Evolutionary conservation across 2,113 vertebrate genomes (phyloP), one percentile per base, ranked within the genome.

Genomic region (Meriones unguiculatus): DNA sequence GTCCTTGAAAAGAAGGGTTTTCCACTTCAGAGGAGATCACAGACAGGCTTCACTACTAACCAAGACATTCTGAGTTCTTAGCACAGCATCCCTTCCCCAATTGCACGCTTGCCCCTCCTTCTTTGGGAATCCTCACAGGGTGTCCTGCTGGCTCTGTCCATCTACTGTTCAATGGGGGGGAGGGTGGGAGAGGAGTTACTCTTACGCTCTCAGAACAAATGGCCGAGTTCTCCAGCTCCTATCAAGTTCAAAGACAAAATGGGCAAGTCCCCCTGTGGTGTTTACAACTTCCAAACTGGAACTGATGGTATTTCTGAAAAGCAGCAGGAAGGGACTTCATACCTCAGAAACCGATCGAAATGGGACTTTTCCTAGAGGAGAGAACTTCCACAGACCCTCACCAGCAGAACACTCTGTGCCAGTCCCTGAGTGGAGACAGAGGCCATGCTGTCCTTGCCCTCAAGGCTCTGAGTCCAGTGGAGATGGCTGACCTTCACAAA

Each of bases 1-100:
- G 78, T 87, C 87, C 96, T 90, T 86, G 77, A 72, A 92, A 97
- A 94, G 86, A 97, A 89, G 46, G 3, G 46, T 52, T 92, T 88
- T 90, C 94, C 15, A 84, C 94, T 89, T 75, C 73, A 28, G 32
- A 96, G 70, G 41, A 96, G 30, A 94, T 30, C 87, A 54, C 72
- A 78, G 35, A 69, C 25, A 93, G 85, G 90, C 77, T 87, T 75
- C n/a, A 90, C 85, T 88, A 72, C 85, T 91, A 84, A 94, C 82
- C 7, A 32, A 97, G 65, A 92, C 24, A 67, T 22, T 86, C 92
- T 97, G 59, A 70, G 59, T 93, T 95, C 92, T 92, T 38, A 69
- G 94, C 94, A 94, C 2, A 70, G 87, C 92, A 95, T 78, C 92
- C 91, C 92, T 94, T 88, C 62, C 70, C 87, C 64, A 24, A 35